These are phyloP conservation scores for Atherinosoma microstoma DNA, from an alignment of 2,797 vertebrate species.

Conservation along the genomic window DNA sequence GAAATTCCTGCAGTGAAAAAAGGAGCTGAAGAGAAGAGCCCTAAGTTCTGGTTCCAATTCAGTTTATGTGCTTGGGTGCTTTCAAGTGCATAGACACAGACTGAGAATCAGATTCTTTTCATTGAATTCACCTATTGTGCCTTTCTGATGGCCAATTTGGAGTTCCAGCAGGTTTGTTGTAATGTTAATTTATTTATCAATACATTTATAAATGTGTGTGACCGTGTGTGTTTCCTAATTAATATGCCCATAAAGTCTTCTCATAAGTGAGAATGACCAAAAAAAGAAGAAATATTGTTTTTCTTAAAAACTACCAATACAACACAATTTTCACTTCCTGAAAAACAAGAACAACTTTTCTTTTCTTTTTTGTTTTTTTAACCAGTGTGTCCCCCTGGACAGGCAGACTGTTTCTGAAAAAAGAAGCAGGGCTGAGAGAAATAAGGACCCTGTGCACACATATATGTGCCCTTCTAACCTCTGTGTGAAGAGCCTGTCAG, in stretches of 20 bases:
- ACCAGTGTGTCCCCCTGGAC: constrained; percentile 26
- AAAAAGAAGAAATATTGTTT: neutral
- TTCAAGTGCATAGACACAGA: constrained; percentile 8
- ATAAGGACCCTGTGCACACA: constrained; percentile 27
- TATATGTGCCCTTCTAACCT: constrained; percentile 36
- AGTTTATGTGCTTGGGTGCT: constrained; percentile 14
- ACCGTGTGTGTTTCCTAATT: neutral
- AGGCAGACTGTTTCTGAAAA: constrained; percentile 2
- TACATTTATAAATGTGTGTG: neutral
- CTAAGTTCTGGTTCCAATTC: constrained; percentile 13
- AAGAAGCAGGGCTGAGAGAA: constrained; percentile 22
- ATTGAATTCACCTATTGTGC: neutral
- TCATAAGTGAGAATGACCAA: neutral
- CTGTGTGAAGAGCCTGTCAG: constrained; percentile 65
- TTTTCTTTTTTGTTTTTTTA: neutral
- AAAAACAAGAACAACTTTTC: neutral
- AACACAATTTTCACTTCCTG: neutral
- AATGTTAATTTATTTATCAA: neutral
- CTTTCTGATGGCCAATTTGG: neutral
- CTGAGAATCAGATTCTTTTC: neutral
- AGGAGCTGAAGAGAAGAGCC: constrained; percentile 23
- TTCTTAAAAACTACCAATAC: neutral
- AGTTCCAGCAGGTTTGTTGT: neutral
- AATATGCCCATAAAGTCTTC: neutral
- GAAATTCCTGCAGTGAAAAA: constrained; percentile 69